Evolutionary conservation across 2,797 vertebrate genomes (phyloP).

Genomic region (Anisognathus igniventris): DNA sequence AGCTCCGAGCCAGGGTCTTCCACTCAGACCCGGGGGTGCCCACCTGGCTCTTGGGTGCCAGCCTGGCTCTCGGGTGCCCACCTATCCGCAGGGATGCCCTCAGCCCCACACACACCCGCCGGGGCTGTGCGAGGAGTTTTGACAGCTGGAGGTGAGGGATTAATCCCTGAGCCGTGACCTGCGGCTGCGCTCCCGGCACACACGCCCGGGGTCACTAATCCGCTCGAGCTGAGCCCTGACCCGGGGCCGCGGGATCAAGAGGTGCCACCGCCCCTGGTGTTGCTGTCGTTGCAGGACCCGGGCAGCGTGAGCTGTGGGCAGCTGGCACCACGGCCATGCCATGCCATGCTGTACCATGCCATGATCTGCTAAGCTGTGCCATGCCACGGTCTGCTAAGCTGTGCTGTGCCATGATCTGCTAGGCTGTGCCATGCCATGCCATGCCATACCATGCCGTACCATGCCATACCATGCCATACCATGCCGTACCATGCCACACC

Average conservation of each 20-base stretch:
- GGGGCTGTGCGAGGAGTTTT: background rate
- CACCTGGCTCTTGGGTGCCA: rapidly evolving
- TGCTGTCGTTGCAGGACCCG: rapidly evolving
- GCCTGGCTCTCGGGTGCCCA: rapidly evolving
- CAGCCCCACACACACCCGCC: rapidly evolving
- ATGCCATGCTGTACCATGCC: no score
- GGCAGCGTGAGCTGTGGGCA: rapidly evolving
- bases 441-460: no score
- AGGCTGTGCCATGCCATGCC: no score
- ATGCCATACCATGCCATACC: rapidly evolving
- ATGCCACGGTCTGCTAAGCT: no score
- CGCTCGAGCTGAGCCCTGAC: background rate
- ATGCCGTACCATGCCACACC: rapidly evolving
- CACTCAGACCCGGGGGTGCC: rapidly evolving
- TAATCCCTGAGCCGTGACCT: conserved; percentile 35
- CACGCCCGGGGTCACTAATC: background rate
- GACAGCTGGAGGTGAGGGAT: conserved; percentile 41
- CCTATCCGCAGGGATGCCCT: background rate
- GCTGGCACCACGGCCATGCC: background rate
- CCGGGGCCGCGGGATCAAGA: background rate
- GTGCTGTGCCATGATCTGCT: no score
- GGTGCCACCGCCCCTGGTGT: background rate
- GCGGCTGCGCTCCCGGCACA: background rate
- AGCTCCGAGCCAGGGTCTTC: rapidly evolving
- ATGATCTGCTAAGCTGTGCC: no score